Evolutionary conservation across 2,113 vertebrate species (phyloP).

Genomic region (Takifugu bimaculatus): DNA sequence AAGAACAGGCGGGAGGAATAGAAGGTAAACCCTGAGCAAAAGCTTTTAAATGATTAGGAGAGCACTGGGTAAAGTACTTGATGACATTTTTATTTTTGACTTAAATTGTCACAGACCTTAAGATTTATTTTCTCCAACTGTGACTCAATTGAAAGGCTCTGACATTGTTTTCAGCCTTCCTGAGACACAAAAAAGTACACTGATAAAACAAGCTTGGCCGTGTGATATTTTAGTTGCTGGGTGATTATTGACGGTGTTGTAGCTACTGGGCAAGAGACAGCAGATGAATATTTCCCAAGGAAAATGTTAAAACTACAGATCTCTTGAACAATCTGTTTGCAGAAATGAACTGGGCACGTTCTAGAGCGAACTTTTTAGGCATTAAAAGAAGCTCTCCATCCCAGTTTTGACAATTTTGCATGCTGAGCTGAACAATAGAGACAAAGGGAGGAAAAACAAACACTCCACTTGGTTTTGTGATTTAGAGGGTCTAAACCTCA

Average conservation of each 20-base stretch:
- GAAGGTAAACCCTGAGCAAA: conserved; percentile 32
- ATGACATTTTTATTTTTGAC: conserved; percentile 54
- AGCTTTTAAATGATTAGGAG: conserved; percentile 55
- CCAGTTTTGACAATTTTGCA: too few relatives aligned
- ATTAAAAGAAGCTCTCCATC: too few relatives aligned
- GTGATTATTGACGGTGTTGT: too few relatives aligned
- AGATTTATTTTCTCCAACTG: conserved; percentile 52
- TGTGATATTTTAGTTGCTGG: neutral
- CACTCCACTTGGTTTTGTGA: conserved; percentile 41
- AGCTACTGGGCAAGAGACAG: too few relatives aligned
- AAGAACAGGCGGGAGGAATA: conserved; percentile 29
- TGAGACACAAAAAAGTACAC: conserved; percentile 23
- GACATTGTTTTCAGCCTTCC: conserved; percentile 23
- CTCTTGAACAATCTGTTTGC: conserved; percentile 20
- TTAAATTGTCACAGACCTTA: conserved; percentile 41
- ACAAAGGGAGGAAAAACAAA: conserved; percentile 30
- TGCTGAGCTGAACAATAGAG: neutral
- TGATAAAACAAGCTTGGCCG: conserved; percentile 19
- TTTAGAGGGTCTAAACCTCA: conserved; percentile 57
- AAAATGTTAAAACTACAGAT: conserved; percentile 32
- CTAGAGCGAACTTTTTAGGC: too few relatives aligned
- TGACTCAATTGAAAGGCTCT: conserved; percentile 40
- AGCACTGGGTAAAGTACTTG: conserved; percentile 15
- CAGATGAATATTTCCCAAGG: conserved; percentile 13
- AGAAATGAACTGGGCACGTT: neutral